Evolutionary conservation across 1,140 invertebrate genomes (phyloP).

Genomic region (Zophobas atratus): DNA sequence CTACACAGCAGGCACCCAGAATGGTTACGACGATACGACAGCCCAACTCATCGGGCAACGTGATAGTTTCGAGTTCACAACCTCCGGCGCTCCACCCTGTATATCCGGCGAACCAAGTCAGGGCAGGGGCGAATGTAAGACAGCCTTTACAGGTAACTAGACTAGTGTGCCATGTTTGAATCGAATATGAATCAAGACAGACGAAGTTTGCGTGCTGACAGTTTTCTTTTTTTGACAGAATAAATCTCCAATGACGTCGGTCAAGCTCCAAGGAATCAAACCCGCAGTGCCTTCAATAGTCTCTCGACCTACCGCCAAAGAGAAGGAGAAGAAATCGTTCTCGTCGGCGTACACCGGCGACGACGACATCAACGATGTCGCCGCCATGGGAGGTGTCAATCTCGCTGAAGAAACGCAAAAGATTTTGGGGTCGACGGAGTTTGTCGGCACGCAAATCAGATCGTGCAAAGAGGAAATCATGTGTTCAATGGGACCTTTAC

Average conservation of each 20-base stretch:
- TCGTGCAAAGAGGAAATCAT: conserved; percentile 97
- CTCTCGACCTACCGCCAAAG: conserved; percentile 70
- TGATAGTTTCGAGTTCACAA: conserved; percentile 64
- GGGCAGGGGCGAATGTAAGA: conserved; percentile 57
- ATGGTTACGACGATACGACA: conserved; percentile 67
- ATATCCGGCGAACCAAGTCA: conserved; percentile 60
- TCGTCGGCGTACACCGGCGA: conserved; percentile 76
- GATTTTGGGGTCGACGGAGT: conserved; percentile 95
- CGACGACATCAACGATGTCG: conserved; percentile 98
- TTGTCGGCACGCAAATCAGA: conserved; percentile 95
- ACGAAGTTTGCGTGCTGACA: conserved; percentile 15
- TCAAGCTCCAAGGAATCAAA: conserved; percentile 63
- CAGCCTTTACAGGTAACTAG: conserved; percentile 62
- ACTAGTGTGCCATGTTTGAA: no score
- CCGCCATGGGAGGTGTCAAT: conserved; percentile 99
- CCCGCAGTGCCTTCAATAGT: conserved; percentile 65
- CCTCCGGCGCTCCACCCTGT: conserved; percentile 67
- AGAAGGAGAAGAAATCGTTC: conserved; percentile 78
- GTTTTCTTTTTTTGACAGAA: not conserved
- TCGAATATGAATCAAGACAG: no score
- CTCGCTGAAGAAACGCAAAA: conserved; percentile 95
- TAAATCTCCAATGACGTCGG: conserved; percentile 53
- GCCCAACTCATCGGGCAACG: conserved; percentile 55
- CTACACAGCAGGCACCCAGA: conserved; percentile 61
- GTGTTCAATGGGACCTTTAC: conserved; percentile 83